Conservation (phyloP, 2,888 invertebrate species). For the Hipparchia semele region DNA sequence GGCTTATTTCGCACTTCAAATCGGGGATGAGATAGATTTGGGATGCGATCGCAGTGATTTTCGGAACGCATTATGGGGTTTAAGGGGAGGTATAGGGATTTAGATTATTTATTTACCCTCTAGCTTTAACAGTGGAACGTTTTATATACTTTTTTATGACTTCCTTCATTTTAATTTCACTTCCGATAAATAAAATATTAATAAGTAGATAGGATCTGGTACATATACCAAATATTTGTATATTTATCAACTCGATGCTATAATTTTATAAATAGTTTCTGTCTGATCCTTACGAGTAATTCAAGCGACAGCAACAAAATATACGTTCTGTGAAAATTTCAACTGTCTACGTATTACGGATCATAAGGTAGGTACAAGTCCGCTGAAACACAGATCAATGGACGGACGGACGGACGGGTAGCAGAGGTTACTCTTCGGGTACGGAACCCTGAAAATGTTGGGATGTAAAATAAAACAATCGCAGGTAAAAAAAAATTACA, state of each 20-base stretch:
- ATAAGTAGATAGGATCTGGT: too few relatives aligned
- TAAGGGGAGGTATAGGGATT: constrained; percentile 25
- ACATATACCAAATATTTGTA: too few relatives aligned
- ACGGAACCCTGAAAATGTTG: not conserved
- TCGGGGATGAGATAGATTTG: constrained; percentile 38
- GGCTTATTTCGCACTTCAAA: constrained; percentile 42
- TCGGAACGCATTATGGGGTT: constrained; percentile 31
- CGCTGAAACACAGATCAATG: too few relatives aligned
- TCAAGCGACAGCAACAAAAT: too few relatives aligned
- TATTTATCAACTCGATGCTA: not conserved
- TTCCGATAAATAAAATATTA: not conserved
- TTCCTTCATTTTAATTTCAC: not conserved
- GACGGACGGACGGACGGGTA: too few relatives aligned
- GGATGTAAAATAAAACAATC: constrained; percentile 46
- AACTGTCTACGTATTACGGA: too few relatives aligned
- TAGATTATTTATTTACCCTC: constrained; percentile 26
- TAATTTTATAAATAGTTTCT: not conserved
- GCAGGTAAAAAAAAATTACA: constrained; percentile 59
- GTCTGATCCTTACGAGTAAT: too few relatives aligned
- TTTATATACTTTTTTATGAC: not conserved
- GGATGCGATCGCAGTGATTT: constrained; percentile 29
- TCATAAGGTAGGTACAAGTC: too few relatives aligned
- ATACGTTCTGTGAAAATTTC: too few relatives aligned
- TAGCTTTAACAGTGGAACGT: constrained; percentile 3
- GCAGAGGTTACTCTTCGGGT: too few relatives aligned